Evolutionary conservation across 2,888 invertebrate species (phyloP), one percentile per base, ranked within the genome.

Genomic region (Eupithecia subumbrata): DNA sequence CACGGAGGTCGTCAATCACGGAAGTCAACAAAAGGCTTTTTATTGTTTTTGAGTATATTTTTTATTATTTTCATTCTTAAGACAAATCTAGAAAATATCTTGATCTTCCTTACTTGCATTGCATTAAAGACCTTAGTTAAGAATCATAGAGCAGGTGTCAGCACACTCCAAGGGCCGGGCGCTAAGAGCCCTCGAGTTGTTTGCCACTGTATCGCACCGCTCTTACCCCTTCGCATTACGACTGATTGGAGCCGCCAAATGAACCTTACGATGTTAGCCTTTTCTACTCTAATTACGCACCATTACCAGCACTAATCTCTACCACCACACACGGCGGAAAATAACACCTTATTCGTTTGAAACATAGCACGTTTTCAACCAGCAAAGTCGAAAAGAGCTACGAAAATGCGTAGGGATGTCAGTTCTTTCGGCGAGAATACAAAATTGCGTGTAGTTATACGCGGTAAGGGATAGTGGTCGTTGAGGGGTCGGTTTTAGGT

Each of bases 261-360:
- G 92, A 94, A 94, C 92, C 91, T 92, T 88, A 91, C 90, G 86
- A 90, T 92, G 94, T 94, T 92, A 91, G 92, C 92, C 93, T 94
- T 91, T 94, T 94, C 93, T 92, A 88, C 91, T 89, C 91, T 93
- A 94, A 94, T 95, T 95, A 94, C 93, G 90, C 88, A 87, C 90
- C 89, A 93, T 94, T 93, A 93, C 91, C 89, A 87, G 86, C 89
- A 91, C 92, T 93, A 94, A 94, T 93, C 93, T 92, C 86, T 86
- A 84, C 80, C 73, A 80, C 79, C 40, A 76, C 81, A 80, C 77
- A 77, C 78, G 72, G 82, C 69, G 78, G 43, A 79, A 86, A 86
- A 88, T 83, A 78, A 84, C 79, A 81, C 87, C 84, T 82, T 89
- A 85, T 81, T 68, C 63, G 75, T 71, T 81, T 56, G 81, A 64